Evolutionary conservation across 1,140 invertebrate species (phyloP), one percentile per base, ranked within the genome.

Genomic region (Neotoxoptera formosana): DNA sequence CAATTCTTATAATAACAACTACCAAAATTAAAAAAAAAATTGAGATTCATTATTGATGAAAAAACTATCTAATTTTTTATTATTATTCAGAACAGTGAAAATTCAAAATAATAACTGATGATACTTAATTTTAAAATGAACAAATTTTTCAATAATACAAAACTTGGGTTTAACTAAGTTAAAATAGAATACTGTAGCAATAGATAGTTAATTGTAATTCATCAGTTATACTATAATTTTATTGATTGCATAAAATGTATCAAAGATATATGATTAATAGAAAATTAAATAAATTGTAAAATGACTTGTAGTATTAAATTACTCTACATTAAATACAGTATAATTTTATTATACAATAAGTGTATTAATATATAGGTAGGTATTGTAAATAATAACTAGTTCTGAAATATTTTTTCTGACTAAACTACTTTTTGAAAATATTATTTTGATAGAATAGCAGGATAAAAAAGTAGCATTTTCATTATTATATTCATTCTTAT

Each of bases 11-110:
- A 90, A 76, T 17, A 90, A 53, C 6, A 47, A 88, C 34, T 53
- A 2, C 23, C n/a, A 83, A 83, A 36, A 36, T 51, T 92, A 53
- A n/a, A 91, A 81, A 83, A 30, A 91, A 81, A 83, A 30, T n/a
- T 45, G 25, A 90, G 34, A 81, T 91, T 6, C 30, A 23, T 34
- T n/a, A 81, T 20, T 4, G 1, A 83, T 56, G 48, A 83, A 1
- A 76, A 91, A 76, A 91, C 17, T 23, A n/a, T 11, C 25, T 67
- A 41, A 2, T 1, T n/a, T 4, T 30, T 67, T 30, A 67, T 67
- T 67, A 67, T n/a, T 67, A 67, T 30, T 67, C 60, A 67, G 11
- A 67, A 67, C 30, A n/a, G 30, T 67, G 30, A 67, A 67, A 76
- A 76, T 76, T 76, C 30, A 76, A 76, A n/a, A 76, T 11, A 76